Percentiles rank a stretch among this genome's conserved stretches.
Evolutionary conservation across 53 echinoderm and acorn worm genomes (phyloP).

Genomic region (Luidia sarsii): DNA sequence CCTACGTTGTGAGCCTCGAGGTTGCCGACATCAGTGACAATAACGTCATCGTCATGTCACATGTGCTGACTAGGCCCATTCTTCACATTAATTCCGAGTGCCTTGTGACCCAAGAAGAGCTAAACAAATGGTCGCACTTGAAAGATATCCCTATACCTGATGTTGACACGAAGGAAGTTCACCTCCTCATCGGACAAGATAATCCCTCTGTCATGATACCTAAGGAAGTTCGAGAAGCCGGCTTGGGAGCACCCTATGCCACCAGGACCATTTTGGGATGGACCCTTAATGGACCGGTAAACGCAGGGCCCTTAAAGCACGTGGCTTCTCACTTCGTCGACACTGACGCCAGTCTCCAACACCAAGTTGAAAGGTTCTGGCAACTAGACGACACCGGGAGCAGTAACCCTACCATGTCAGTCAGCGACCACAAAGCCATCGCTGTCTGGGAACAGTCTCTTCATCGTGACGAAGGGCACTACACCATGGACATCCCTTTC

Average conservation of each 20-base stretch:
- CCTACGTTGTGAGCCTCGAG: neutral
- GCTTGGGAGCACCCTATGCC: neutral
- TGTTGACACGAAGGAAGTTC: neutral
- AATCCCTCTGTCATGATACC: neutral
- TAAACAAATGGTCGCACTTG: neutral
- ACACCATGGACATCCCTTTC: slow-evolving; percentile 51
- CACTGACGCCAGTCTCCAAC: neutral
- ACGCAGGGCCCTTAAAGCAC: neutral
- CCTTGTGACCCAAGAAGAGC: neutral
- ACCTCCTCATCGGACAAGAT: neutral
- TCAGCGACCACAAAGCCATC: slow-evolving; percentile 12
- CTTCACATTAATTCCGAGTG: neutral
- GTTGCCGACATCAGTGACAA: neutral
- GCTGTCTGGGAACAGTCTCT: slow-evolving; percentile 6
- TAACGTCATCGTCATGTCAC: too few species aligned
- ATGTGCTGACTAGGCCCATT: neutral
- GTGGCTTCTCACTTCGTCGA: neutral
- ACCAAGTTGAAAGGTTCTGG: neutral
- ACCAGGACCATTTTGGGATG: neutral
- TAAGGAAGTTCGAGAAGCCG: neutral
- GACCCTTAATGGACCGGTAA: neutral
- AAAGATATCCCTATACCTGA: neutral
- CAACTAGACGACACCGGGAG: neutral
- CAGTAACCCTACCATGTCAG: neutral
- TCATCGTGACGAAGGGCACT: slow-evolving; percentile 27